A percentile compares a stretch with the other conserved stretches of the same genome.
These are phyloP conservation scores for Micromesistius poutassou DNA, from an alignment of 2,797 vertebrate genomes.

Conservation along the genomic window DNA sequence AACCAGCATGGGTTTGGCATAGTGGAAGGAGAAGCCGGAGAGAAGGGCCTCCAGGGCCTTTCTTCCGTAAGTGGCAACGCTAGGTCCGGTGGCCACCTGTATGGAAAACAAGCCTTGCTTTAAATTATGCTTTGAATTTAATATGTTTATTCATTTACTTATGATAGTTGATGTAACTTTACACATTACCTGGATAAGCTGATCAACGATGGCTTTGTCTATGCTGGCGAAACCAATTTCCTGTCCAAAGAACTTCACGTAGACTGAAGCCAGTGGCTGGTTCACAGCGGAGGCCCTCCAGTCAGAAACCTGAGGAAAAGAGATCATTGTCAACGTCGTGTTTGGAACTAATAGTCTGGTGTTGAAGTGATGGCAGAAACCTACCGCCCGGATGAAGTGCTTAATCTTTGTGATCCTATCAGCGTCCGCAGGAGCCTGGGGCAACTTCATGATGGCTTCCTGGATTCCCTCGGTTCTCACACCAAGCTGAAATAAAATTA, in stretches of 20 bases:
- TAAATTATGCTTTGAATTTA: constrained; percentile 4
- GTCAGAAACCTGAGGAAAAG: constrained; percentile 65
- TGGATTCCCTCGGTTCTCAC: constrained; percentile 73
- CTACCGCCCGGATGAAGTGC: constrained; percentile 71
- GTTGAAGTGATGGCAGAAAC: constrained; percentile 26
- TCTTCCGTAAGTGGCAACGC: constrained; percentile 41
- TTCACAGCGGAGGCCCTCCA: constrained; percentile 73
- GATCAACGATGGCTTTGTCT: constrained; percentile 71
- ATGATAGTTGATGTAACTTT: background rate
- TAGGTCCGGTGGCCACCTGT: constrained; percentile 61
- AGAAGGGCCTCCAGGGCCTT: constrained; percentile 54
- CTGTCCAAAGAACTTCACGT: constrained; percentile 79
- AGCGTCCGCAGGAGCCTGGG: constrained; percentile 30
- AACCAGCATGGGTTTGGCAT: constrained; percentile 69
- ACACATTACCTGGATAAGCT: constrained; percentile 67
- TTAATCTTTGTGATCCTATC: constrained; percentile 68
- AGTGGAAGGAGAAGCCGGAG: constrained; percentile 56
- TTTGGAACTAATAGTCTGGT: background rate
- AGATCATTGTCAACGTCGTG: constrained; percentile 11
- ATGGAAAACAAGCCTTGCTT: background rate
- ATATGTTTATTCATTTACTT: background rate
- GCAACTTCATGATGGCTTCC: constrained; percentile 69
- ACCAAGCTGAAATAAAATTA: constrained; percentile 67
- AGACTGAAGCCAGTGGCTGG: constrained; percentile 66
- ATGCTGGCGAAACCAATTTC: constrained; percentile 73